Evolutionary conservation across 2,113 vertebrate species (phyloP), one percentile per base, ranked within the genome.

Genomic region (Zosterops borbonicus): DNA sequence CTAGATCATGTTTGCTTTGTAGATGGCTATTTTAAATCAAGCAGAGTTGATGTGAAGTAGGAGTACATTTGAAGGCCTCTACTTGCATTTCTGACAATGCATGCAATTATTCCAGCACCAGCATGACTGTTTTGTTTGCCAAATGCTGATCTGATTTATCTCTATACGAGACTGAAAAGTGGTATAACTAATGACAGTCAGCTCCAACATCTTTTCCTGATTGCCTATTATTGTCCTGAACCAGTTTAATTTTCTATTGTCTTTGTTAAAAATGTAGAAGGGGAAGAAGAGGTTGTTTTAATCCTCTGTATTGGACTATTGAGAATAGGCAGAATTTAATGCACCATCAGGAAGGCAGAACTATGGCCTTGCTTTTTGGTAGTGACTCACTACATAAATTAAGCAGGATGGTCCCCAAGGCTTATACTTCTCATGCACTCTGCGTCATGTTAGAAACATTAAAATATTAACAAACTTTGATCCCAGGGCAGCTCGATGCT

Each of bases 381-480:
- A 82, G 67, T 95, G 91, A 94, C 70, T 94, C 82, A 83, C 69
- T 58, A 46, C 70, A 80, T 92, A 91, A 95, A 92, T 96, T 94
- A 97, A 95, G 75, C 80, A 58, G 25, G 80, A 75, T 80, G 28
- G 50, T 76, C 95, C 71, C 92, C 58, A 80, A 87, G 89, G 90
- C 41, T 74, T 73, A 90, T 62, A 59, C 58, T 84, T 90, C 68
- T 83, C 77, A 68, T 87, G 83, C 69, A 83, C 73, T 94, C 84
- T 92, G 63, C 59, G 8, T 76, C 77, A 33, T 35, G 82, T 82
- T 94, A 93, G 83, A 90, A 89, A 83, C 83, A 91, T 93, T 95
- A 75, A 96, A 95, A 96, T 97, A 95, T 97, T 95, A 93, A 92
- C 85, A 73, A 92, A 63, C 93, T 95, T 93, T 82, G 84, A 89